A percentile compares a stretch with the other conserved stretches of the same genome.
phyloP scores from a whole-genome alignment of 2,797 vertebrate species.

The Molossus molossus region DNA sequence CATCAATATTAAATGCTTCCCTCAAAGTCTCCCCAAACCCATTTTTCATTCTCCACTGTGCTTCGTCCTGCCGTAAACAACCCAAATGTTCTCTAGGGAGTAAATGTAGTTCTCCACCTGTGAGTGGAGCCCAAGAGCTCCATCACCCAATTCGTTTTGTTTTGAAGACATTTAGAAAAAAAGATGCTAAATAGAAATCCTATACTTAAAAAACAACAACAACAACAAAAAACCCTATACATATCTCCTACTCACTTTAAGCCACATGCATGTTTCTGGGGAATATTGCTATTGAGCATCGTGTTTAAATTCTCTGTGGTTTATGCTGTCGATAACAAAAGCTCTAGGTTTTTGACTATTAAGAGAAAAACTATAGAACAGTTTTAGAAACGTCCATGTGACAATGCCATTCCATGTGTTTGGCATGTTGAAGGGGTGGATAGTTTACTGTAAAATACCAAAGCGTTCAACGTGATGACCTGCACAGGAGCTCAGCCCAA shows the following conservation, averaged over 20 bases:
- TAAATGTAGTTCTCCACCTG: too few species aligned
- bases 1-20: not conserved
- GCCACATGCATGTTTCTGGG: not conserved
- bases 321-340: not conserved
- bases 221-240: not conserved
- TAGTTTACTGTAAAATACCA: slow-evolving; percentile 39
- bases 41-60: not conserved
- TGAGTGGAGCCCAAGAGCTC: too few species aligned
- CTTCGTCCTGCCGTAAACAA: not conserved
- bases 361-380: slow-evolving; percentile 30
- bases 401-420: slow-evolving; percentile 49
- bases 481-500: not conserved
- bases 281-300: not conserved
- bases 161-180: too few species aligned
- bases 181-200: not conserved
- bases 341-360: not conserved
- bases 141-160: too few species aligned
- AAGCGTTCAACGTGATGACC: slow-evolving; percentile 28
- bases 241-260: not conserved
- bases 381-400: slow-evolving; percentile 38
- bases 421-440: slow-evolving; percentile 31
- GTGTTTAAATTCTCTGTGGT: not conserved
- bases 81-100: too few species aligned
- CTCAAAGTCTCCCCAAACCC: not conserved
- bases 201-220: not conserved